phyloP scores from a whole-genome alignment of 2,113 vertebrate genomes.

The Rhabdomys dilectus region DNA sequence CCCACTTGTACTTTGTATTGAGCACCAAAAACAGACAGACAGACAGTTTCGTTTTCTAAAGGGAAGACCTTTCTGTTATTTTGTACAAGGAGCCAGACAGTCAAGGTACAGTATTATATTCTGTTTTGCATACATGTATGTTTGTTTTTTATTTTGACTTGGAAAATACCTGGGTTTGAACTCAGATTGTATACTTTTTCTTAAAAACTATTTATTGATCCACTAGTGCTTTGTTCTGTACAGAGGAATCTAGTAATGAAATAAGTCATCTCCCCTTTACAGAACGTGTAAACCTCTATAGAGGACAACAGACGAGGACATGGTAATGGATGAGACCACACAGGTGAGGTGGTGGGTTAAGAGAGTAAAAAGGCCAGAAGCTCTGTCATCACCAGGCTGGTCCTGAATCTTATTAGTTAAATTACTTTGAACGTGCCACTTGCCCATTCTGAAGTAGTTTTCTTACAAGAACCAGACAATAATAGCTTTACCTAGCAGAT shows the following conservation, averaged over 20 bases:
- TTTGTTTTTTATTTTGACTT: background rate
- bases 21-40: background rate
- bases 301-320: background rate
- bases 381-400: background rate
- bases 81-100: slow-evolving; percentile 9
- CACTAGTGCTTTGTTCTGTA: background rate
- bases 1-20: background rate
- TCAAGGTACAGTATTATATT: background rate
- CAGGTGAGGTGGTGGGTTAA: background rate
- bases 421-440: background rate
- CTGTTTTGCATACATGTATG: background rate
- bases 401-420: background rate
- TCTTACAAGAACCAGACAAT: background rate
- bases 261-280: background rate
- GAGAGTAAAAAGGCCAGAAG: background rate
- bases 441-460: background rate
- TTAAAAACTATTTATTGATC: slow-evolving; percentile 4
- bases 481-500: background rate
- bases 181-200: background rate
- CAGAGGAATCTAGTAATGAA: background rate
- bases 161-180: background rate
- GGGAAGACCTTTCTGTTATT: background rate
- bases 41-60: background rate
- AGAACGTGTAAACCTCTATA: background rate
- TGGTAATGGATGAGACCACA: background rate